These are phyloP conservation scores for Peromyscus maniculatus DNA, from an alignment of 2,113 vertebrate genomes.

Conservation along the genomic window DNA sequence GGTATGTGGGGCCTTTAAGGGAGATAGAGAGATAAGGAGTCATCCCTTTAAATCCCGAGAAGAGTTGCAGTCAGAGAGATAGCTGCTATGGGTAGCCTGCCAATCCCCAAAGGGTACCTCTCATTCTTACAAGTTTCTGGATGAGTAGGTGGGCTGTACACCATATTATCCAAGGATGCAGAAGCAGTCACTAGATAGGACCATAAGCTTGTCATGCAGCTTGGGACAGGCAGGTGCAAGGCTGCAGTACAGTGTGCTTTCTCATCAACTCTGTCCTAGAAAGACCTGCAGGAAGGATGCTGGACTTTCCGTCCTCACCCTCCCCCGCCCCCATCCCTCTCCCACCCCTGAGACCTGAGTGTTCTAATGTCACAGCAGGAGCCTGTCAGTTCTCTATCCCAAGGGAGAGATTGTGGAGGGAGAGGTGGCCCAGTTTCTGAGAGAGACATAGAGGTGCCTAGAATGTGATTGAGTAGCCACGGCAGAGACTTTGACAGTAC, in stretches of 20 bases:
- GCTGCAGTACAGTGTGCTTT: background rate
- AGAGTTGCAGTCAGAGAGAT: background rate
- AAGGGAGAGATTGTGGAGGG: background rate
- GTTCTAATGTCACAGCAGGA: background rate
- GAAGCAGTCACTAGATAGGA: background rate
- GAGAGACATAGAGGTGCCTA: background rate
- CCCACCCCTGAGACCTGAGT: background rate
- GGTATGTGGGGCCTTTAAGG: background rate
- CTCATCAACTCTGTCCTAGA: background rate
- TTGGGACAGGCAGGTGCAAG: background rate
- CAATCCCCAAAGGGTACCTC: background rate
- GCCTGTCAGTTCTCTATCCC: background rate
- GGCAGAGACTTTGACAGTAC: background rate
- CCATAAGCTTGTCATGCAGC: background rate
- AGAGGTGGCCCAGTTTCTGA: background rate
- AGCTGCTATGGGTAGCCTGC: background rate
- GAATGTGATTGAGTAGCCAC: background rate
- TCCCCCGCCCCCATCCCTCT: too few relatives aligned
- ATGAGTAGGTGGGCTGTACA: background rate
- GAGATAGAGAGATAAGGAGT: too few relatives aligned
- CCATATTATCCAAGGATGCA: background rate
- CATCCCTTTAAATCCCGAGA: background rate
- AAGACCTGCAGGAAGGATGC: background rate
- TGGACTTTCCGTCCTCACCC: background rate
- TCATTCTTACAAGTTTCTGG: background rate